Evolutionary conservation across 2,888 invertebrate genomes (phyloP).

Genomic region (Philereme vetulata): DNA sequence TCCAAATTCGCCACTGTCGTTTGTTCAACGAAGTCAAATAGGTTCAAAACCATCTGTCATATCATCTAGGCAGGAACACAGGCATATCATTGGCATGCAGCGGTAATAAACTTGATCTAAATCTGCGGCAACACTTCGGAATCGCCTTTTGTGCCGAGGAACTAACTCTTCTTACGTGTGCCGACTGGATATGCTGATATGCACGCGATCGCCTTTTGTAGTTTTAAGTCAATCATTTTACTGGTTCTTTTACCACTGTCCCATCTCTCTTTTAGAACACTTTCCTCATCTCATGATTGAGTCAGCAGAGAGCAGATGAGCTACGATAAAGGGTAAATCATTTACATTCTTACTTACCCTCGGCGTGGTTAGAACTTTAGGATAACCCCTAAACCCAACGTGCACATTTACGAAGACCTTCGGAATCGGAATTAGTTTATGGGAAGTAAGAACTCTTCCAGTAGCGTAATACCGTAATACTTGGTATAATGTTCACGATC

Average conservation of each 20-base stretch:
- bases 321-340: no score
- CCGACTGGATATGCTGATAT: constrained; percentile 8
- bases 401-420: neutral
- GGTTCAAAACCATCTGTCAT: constrained; percentile 17
- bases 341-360: no score
- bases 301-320: no score
- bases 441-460: constrained; percentile 1
- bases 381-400: no score
- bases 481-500: constrained; percentile 21
- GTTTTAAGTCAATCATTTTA: no score
- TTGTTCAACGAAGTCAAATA: constrained; percentile 34
- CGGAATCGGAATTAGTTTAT: neutral
- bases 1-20: constrained; percentile 44
- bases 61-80: constrained; percentile 18
- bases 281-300: no score
- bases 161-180: constrained; percentile 6
- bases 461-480: neutral
- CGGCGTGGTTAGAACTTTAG: no score
- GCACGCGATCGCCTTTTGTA: neutral
- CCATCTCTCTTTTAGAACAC: no score
- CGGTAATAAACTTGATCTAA: constrained; percentile 36
- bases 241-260: no score
- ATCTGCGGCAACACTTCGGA: constrained; percentile 12
- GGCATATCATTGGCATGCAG: constrained; percentile 40
- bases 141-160: constrained; percentile 18